Base-by-base conservation (phyloP, 2,797 vertebrate genomes). In the Heliangelus exortis region DNA sequence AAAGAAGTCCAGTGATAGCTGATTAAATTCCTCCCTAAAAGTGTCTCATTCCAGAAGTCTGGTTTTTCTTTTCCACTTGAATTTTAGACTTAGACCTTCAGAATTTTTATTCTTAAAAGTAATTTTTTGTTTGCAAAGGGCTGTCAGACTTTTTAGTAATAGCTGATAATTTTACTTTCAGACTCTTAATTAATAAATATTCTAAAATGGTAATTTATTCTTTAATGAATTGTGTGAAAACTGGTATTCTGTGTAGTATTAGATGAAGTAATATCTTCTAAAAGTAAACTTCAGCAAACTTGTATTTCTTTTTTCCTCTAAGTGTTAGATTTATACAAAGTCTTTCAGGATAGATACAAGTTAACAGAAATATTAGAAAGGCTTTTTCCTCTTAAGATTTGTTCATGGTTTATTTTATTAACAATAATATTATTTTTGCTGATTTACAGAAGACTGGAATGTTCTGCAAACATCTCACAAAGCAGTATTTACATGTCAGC, bases 401-500 rank as follows among this genome's bases (percentile, higher is more conserved):
- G 45, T 69, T 90, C 29, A 21, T 71, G 18, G 75, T 78, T 62
- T 45, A 91, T 36, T 92, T 84, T 86, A 28, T 93, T 96, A 89
- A 81, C 72, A 74, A 90, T 87, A 87, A 47, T 87, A 75, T 73
- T 93, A 39, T 63, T 90, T 87, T 84, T 96, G 34, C 78, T 91
- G 48, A 81, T 96, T 92, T 96, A 74, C 73, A 75, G 91, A 95
- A 73, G 83, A 65, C 66, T 53, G 43, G 48, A 73, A 78, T 92
- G 65, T 95, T 41, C 25, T 43, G 54, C 91, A 83, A 68, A 95
- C 61, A 82, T 95, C 39, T 90, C 68, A 80, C 61, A 82, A 90
- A 91, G 45, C 63, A 66, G 21, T 93, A 87, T 94, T 93, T 96
- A 68, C 85, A 84, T 87, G 87, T 90, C 75, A 88, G 43, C 36